Evolutionary conservation across 2,888 invertebrate species (phyloP).

Genomic region (Ochropleura plecta): DNA sequence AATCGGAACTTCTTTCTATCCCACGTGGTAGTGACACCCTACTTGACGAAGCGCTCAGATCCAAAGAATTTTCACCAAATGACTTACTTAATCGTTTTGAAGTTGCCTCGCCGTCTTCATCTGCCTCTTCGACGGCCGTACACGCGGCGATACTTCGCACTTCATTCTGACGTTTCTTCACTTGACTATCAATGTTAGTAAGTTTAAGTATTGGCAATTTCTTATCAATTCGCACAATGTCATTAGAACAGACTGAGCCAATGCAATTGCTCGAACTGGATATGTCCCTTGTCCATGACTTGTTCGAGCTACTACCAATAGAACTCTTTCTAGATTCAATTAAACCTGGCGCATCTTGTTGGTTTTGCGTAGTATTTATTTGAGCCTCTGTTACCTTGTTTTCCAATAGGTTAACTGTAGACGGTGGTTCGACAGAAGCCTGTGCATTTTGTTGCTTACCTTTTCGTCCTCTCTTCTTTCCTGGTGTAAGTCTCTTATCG

Average conservation of each 20-base stretch:
- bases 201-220: conserved; percentile 80
- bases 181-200: conserved; percentile 64
- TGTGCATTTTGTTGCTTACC: conserved; percentile 51
- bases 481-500: background rate
- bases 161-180: conserved; percentile 40
- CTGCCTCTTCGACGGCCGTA: background rate
- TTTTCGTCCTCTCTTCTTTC: conserved; percentile 28
- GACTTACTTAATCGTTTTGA: conserved; percentile 39
- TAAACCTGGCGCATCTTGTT: conserved; percentile 11
- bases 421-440: background rate
- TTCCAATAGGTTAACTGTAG: conserved; percentile 23
- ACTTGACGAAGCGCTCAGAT: conserved; percentile 68
- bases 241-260: conserved; percentile 72
- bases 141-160: background rate
- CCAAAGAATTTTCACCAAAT: conserved; percentile 53
- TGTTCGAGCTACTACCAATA: conserved; percentile 70
- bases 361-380: background rate
- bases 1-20: conserved; percentile 40
- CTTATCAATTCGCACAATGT: conserved; percentile 78
- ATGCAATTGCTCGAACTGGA: conserved; percentile 79
- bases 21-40: conserved; percentile 10
- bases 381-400: background rate
- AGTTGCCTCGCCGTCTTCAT: conserved; percentile 26
- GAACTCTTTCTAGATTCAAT: conserved; percentile 71
- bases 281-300: conserved; percentile 84